phyloP scores from a whole-genome alignment of 2,797 vertebrate genomes.

The Hylomyscus alleni region DNA sequence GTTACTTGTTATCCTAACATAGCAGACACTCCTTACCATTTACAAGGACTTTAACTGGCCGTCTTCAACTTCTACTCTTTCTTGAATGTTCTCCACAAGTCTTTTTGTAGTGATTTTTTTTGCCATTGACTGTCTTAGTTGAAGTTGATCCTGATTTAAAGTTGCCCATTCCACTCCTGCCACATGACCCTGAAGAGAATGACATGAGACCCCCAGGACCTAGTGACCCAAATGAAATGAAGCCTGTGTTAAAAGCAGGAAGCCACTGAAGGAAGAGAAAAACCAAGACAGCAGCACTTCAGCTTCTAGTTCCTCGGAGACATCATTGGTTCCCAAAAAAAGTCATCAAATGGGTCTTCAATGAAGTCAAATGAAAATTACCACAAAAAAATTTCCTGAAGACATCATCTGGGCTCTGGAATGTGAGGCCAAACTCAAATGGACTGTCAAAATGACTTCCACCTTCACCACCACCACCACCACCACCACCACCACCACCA shows the following conservation, averaged over 20 bases:
- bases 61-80: slow-evolving; percentile 76
- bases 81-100: slow-evolving; percentile 94
- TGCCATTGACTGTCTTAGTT: slow-evolving; percentile 94
- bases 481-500: rapidly evolving
- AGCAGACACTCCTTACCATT: slow-evolving; percentile 79
- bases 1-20: slow-evolving; percentile 59
- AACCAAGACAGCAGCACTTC: not conserved
- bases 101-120: slow-evolving; percentile 81
- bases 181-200: slow-evolving; percentile 93
- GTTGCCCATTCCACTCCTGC: slow-evolving; percentile 91
- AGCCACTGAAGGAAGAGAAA: not conserved
- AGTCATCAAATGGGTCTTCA: not conserved
- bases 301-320: not conserved
- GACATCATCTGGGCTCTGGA: not conserved
- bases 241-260: slow-evolving; percentile 79
- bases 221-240: slow-evolving; percentile 91
- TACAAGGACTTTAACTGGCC: not conserved
- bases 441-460: not conserved
- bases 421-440: not conserved
- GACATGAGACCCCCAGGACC: slow-evolving; percentile 87
- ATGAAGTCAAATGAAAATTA: not conserved
- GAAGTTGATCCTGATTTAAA: slow-evolving; percentile 94
- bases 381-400: not conserved
- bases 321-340: not conserved
- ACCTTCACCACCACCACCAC: no score